Base-by-base conservation (phyloP, 2,888 invertebrate species). In the Kryphioiulus occultus region DNA sequence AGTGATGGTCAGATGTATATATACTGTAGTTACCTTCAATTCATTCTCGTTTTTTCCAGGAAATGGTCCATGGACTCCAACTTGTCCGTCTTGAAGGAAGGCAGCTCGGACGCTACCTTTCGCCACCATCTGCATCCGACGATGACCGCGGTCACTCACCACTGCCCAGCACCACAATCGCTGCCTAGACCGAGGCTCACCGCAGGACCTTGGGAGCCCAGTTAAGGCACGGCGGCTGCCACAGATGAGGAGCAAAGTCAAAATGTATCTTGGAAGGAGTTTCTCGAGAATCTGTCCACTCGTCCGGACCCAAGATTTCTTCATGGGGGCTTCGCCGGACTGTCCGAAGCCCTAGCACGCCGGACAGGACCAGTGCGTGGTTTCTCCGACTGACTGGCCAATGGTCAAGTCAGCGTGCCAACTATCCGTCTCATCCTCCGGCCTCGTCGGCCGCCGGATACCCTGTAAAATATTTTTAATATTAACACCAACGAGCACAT, bases 1-100 rank as follows among this genome's bases (percentile, higher is more conserved):
- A n/a, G n/a, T n/a, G n/a, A n/a, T n/a, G n/a, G n/a, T n/a, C n/a
- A n/a, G n/a, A n/a, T n/a, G n/a, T n/a, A n/a, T n/a, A n/a, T n/a
- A n/a, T n/a, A n/a, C n/a, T n/a, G n/a, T n/a, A n/a, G n/a, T n/a
- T n/a, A n/a, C n/a, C n/a, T n/a, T n/a, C n/a, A n/a, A 17, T 47
- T 26, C 4, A 9, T 82, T 82, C 87, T 32, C 87, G 19, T 87
- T 78, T 90, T 88, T 90, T 90, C 35, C 90, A 94, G 94, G 90
- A 93, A 93, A 92, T 91, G 92, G 88, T 93, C 94, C 47, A 90
- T 92, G 89, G 94, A 94, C 88, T 92, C 91, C 89, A 91, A 92
- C 78, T 91, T 94, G 89, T 93, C 94, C 86, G 92, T 93, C 26
- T 91, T 94, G 68, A 92, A 92, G 32, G 94, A 94, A 91, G 91